These are phyloP conservation scores for Parasteatoda tepidariorum DNA, from an alignment of 1,140 invertebrate species.

Conservation along the genomic window DNA sequence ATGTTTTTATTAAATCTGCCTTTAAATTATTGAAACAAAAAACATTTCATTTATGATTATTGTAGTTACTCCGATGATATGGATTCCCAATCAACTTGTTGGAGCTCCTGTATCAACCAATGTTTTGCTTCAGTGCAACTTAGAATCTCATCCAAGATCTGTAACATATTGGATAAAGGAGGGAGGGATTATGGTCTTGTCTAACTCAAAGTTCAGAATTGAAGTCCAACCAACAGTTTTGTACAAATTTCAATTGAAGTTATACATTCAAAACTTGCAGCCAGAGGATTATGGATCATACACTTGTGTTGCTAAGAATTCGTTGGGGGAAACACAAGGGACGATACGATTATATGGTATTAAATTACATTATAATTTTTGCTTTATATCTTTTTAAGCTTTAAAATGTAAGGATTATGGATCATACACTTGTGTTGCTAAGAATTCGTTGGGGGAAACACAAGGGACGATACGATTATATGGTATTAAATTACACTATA, in stretches of 20 bases:
- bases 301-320: conserved; percentile 93
- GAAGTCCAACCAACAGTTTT: conserved; percentile 18
- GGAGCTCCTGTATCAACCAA: conserved; percentile 68
- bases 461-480: conserved; percentile 90
- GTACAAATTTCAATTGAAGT: conserved; percentile 60
- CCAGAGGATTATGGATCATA: conserved; percentile 84
- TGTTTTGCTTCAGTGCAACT: conserved; percentile 68
- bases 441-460: conserved; percentile 91
- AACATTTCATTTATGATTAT: too few relatives aligned
- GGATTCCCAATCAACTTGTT: conserved; percentile 70
- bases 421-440: conserved; percentile 91
- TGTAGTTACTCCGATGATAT: conserved; percentile 70
- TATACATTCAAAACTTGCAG: conserved; percentile 55
- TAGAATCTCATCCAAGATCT: conserved; percentile 65
- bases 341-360: conserved; percentile 84
- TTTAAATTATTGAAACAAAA: too few relatives aligned
- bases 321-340: conserved; percentile 89
- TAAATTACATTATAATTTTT: too few relatives aligned
- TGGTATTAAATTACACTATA: conserved; percentile 65
- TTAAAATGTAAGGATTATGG: conserved; percentile 88
- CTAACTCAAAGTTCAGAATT: conserved; percentile 61
- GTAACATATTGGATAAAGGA: conserved; percentile 63
- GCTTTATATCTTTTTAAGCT: too few relatives aligned
- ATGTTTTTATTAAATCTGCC: too few relatives aligned
- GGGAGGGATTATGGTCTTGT: conserved; percentile 58